Evolutionary conservation across 1,140 invertebrate species (phyloP), one percentile per base, ranked within the genome.

Genomic region (Phymastichus coffea): DNA sequence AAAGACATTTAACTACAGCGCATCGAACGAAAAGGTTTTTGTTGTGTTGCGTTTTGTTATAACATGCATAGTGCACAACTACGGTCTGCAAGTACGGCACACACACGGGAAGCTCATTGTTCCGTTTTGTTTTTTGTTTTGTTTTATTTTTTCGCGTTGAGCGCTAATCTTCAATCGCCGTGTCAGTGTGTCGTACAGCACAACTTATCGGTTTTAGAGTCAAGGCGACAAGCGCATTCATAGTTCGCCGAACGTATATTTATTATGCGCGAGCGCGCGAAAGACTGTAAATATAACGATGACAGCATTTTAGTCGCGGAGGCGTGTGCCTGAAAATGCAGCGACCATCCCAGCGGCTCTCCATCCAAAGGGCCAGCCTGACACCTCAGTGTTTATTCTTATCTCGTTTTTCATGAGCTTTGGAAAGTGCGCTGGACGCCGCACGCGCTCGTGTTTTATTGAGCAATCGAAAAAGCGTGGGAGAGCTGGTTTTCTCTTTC

Each of bases 261-360:
- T n/a, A n/a, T n/a, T n/a, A n/a, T n/a, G n/a, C n/a, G n/a, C n/a
- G n/a, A n/a, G n/a, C n/a, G n/a, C n/a, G 14, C 61, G 52, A 23
- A 40, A 54, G 44, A 48, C 40, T 57, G 64, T 64, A 72, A 72
- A 73, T 73, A 73, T 71, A 74, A 70, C 67, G 63, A 70, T 75
- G 74, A 75, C 73, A 71, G 68, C 71, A 74, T 71, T 66, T 23
- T 61, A 63, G n/a, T n/a, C n/a, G n/a, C n/a, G n/a, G n/a, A 62
- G 52, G 47, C 12, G 20, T 49, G 54, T 56, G 62, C 54, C 41
- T 15, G 35, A 44, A 43, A 51, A 55, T 55, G 63, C 55, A 53
- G 40, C 43, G 57, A 63, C 59, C 55, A 44, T 52, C 37, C 15
- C 10, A 26, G 15, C 30, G 3, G 37, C 19, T 30, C 22, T 57